phyloP scores from a whole-genome alignment of 2,888 invertebrate species.

The Dorcus parallelipipedus region DNA sequence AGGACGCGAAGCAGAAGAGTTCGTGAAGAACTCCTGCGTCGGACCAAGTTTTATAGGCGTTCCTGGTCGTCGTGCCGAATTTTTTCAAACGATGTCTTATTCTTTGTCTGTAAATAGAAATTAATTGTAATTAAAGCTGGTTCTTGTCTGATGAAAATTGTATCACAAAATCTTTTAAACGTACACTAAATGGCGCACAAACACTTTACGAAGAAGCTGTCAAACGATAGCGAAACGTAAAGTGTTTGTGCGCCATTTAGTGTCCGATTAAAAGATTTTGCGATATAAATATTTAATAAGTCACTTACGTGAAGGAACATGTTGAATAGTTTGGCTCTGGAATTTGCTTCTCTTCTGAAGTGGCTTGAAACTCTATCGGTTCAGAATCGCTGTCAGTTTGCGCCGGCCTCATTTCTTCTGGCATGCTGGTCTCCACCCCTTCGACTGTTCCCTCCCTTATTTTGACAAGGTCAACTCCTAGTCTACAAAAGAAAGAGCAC shows the following conservation, averaged over 20 bases:
- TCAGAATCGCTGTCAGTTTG: background rate
- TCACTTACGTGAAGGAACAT: constrained; percentile 20
- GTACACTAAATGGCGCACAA: too few species aligned
- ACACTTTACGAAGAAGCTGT: too few species aligned
- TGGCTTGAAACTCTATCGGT: background rate
- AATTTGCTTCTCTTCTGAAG: background rate
- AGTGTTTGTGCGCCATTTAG: too few species aligned
- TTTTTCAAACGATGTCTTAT: constrained; percentile 24
- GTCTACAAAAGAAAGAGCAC: constrained; percentile 30
- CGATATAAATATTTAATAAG: background rate
- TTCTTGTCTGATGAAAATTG: too few species aligned
- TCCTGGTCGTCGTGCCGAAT: constrained; percentile 25
- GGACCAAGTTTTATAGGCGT: constrained; percentile 32
- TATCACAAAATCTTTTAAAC: too few species aligned
- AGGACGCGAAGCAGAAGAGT: constrained; percentile 38
- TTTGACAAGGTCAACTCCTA: constrained; percentile 44
- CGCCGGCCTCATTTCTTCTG: background rate
- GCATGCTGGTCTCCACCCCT: constrained; percentile 10
- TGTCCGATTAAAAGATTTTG: too few species aligned
- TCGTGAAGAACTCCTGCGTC: constrained; percentile 37
- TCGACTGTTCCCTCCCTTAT: constrained; percentile 41
- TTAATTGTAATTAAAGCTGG: too few species aligned
- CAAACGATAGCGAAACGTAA: too few species aligned
- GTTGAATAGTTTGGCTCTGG: constrained; percentile 4
- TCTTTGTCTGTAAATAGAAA: constrained; percentile 28